A percentile compares a stretch with the other conserved stretches of the same genome.
These are phyloP conservation scores for Rhagonycha lutea DNA, from an alignment of 2,888 invertebrate species.

Conservation along the genomic window DNA sequence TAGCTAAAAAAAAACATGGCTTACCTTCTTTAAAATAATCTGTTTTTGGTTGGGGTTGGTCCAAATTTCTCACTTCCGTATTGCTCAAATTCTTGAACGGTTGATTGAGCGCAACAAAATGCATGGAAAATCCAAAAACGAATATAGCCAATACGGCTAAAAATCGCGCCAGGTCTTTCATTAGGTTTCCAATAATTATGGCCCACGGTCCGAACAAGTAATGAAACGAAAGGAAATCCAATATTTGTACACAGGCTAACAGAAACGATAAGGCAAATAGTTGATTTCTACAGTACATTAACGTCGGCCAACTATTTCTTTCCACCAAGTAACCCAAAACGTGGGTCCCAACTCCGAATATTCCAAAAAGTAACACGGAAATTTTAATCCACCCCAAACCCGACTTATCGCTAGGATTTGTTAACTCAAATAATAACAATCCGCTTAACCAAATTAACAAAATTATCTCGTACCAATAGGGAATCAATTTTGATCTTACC, in stretches of 20 bases:
- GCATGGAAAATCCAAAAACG: constrained; percentile 98
- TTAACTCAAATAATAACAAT: constrained; percentile 91
- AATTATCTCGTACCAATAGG: constrained; percentile 96
- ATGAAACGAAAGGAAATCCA: constrained; percentile 98
- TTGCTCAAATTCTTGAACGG: constrained; percentile 77
- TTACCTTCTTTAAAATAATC: constrained; percentile 74
- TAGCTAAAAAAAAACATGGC: constrained; percentile 3
- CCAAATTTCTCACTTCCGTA: constrained; percentile 58
- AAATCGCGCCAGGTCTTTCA: constrained; percentile 94
- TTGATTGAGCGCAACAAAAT: constrained; percentile 94
- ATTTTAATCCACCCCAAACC: constrained; percentile 94
- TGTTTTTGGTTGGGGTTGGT: constrained; percentile 40
- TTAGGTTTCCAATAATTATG: constrained; percentile 95
- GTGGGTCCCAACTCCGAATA: constrained; percentile 90
- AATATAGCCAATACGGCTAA: constrained; percentile 97
- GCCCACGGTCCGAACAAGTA: constrained; percentile 99
- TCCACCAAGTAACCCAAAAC: constrained; percentile 75
- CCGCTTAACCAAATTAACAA: constrained; percentile 94
- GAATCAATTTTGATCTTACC: constrained; percentile 77
- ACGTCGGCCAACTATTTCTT: constrained; percentile 73
- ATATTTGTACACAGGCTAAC: constrained; percentile 94
- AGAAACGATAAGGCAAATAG: constrained; percentile 94
- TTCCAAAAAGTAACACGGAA: constrained; percentile 83
- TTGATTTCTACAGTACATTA: constrained; percentile 95
- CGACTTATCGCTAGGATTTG: constrained; percentile 96